These are phyloP conservation scores for Crotophaga sulcirostris DNA, from an alignment of 2,113 vertebrate species.

Conservation along the genomic window DNA sequence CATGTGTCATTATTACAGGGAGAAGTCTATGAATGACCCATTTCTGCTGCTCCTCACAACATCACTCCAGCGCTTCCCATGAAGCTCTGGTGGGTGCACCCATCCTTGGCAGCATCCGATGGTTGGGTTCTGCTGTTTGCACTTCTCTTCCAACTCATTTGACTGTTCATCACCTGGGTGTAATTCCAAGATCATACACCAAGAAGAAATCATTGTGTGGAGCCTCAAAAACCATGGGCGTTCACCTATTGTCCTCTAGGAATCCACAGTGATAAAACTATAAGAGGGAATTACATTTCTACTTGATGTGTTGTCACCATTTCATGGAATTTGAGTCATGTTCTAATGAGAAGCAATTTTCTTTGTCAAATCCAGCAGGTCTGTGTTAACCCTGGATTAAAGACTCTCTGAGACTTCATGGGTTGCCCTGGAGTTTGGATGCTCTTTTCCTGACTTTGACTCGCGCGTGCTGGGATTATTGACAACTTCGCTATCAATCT, in stretches of 20 bases:
- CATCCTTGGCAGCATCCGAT: not conserved
- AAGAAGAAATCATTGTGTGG: not conserved
- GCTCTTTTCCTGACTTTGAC: not conserved
- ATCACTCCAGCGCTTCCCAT: not conserved
- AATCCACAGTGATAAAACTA: not conserved
- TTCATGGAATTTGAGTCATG: not conserved
- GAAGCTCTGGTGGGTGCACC: not conserved
- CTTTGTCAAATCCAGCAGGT: not conserved
- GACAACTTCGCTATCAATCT: not conserved
- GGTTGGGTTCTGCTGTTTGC: not conserved
- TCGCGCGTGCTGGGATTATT: accelerated
- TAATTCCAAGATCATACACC: not conserved
- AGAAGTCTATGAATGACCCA: accelerated
- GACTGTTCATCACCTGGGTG: not conserved
- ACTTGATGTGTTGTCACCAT: not conserved
- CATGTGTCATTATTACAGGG: not conserved
- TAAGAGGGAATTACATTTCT: not conserved
- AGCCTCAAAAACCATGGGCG: not conserved
- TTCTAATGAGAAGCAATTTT: not conserved
- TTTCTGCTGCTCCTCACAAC: not conserved
- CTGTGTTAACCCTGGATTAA: not conserved
- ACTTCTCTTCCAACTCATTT: not conserved
- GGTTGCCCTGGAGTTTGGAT: not conserved
- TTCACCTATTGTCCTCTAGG: not conserved
- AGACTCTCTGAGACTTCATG: not conserved